Base-by-base conservation (phyloP, 2,797 vertebrate species). In the Morelia viridis region DNA sequence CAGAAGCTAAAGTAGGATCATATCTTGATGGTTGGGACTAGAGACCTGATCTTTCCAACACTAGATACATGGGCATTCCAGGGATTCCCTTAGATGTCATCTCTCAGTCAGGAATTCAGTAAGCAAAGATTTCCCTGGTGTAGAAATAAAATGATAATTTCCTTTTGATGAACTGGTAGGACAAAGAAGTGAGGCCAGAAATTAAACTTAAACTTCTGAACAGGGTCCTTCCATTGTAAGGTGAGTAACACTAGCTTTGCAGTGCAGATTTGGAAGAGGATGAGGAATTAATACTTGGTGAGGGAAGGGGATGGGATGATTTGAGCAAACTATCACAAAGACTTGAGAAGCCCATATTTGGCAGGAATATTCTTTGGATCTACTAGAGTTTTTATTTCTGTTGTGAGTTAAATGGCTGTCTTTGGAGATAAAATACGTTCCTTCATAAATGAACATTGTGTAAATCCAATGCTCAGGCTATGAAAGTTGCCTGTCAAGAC, bases 1-100 rank as follows among this genome's bases (percentile, higher is more conserved):
- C 90, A 89, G 61, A 85, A 50, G 84, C 31, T 57, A 71, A 91
- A 87, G 58, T 3, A 87, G 31, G 65, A 50, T 90, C 68, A 83
- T 4, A 24, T 84, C 58, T 65, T 92, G 89, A 90, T 64, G 50
- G 89, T n/a, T 57, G 58, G 57, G 85, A 90, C 85, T 90, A 87
- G 89, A 71, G 89, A 87, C 85, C 41, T 84, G 68, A 92, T 83
- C 85, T 87, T 88, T 83, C 89, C 85, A 58, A 57, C 57, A 57
- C 50, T 92, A 85, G 89, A 68, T 83, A 41, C 1, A 11, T 24
- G 11, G 24, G 88, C 13, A 0, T 5, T 2, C n/a, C 60, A 58
- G 89, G 68, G 60, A 35, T 83, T 65, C 35, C 41, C 58, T 57
- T 56, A 65, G n/a, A 31, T 87, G 13, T 28, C 65, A n/a, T 1